Evolutionary conservation across 2,888 invertebrate genomes (phyloP).

Genomic region (Bombylius major): DNA sequence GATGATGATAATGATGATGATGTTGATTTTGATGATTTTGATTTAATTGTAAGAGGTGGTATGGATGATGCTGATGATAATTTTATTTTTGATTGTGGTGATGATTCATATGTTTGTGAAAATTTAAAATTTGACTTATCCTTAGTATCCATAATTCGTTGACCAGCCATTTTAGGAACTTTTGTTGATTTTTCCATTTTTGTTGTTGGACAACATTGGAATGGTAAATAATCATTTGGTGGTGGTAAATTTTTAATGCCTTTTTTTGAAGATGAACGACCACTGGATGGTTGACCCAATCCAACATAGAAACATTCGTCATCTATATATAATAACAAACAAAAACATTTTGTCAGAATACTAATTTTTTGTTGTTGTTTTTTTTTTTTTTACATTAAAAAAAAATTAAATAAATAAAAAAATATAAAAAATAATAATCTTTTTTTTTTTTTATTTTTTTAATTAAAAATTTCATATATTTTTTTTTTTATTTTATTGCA

Average conservation of each 20-base stretch:
- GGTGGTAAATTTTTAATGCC: conserved; percentile 36
- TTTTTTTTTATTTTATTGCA: neutral
- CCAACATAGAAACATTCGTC: conserved; percentile 96
- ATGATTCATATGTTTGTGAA: conserved; percentile 13
- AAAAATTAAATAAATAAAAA: neutral
- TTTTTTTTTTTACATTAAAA: neutral
- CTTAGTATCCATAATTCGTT: conserved; percentile 16
- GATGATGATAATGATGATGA: conserved; percentile 14
- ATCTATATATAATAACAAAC: conserved; percentile 63
- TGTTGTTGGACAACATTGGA: conserved; percentile 83
- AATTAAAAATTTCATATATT: conserved; percentile 4
- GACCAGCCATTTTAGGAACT: conserved; percentile 60
- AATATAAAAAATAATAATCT: neutral
- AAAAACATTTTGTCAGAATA: conserved; percentile 71
- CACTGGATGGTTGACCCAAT: conserved; percentile 51
- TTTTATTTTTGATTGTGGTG: conserved; percentile 22
- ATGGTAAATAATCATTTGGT: conserved; percentile 61
- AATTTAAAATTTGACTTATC: conserved; percentile 17
- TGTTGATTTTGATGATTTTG: conserved; percentile 11
- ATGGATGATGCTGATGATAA: conserved; percentile 14
- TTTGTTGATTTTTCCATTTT: conserved; percentile 67
- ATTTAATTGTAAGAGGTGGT: conserved; percentile 11
- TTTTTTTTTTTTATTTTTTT: conserved; percentile 9
- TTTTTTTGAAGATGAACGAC: conserved; percentile 29
- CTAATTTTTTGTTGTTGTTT: neutral